Evolutionary conservation across 2,888 invertebrate genomes (phyloP).

Genomic region (Drosophila borealis): DNA sequence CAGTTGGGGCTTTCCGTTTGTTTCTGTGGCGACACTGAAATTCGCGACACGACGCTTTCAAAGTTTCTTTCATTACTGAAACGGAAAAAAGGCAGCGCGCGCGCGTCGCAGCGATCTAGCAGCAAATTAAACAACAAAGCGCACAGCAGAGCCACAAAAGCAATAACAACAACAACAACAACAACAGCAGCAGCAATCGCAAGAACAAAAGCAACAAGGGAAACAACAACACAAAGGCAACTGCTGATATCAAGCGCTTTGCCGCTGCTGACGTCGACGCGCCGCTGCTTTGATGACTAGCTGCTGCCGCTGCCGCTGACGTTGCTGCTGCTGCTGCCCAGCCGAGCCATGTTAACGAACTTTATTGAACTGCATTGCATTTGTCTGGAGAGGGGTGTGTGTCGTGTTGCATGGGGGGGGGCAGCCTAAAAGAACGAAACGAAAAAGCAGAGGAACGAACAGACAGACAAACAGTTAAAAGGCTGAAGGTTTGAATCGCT

Average conservation of each 20-base stretch:
- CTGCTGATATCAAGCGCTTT: conserved; percentile 45
- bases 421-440: conserved; percentile 14
- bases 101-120: conserved; percentile 46
- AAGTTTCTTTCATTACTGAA: conserved; percentile 66
- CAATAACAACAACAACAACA: conserved; percentile 17
- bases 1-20: not conserved
- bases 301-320: conserved; percentile 8
- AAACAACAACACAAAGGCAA: conserved; percentile 25
- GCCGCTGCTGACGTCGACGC: conserved; percentile 17
- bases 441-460: conserved; percentile 7
- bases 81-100: conserved; percentile 41
- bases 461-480: conserved; percentile 4
- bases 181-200: conserved; percentile 4
- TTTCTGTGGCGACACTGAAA: conserved; percentile 11
- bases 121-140: conserved; percentile 32
- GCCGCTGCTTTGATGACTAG: conserved; percentile 36
- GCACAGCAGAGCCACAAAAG: conserved; percentile 14
- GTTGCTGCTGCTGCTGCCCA: conserved; percentile 8
- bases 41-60: conserved; percentile 64
- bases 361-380: conserved; percentile 60
- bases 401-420: not conserved
- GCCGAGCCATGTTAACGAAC: conserved; percentile 59
- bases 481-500: conserved; percentile 5
- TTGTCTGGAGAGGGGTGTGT: not conserved
- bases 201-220: conserved; percentile 7